Evolutionary conservation across 2,797 vertebrate genomes (phyloP), one percentile per base, ranked within the genome.

Genomic region (Xiphophorus birchmanni): DNA sequence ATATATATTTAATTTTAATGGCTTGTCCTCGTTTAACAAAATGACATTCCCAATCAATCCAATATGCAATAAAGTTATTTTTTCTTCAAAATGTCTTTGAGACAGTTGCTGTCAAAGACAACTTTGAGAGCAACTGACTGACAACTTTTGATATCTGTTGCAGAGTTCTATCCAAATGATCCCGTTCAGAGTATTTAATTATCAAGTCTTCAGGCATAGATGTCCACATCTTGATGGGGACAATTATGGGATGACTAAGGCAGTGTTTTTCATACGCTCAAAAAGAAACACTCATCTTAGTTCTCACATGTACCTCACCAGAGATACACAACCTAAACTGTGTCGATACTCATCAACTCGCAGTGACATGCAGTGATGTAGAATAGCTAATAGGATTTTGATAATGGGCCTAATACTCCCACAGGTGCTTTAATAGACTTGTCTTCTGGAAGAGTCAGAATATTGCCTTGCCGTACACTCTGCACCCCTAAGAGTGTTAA

Each of bases 351-450:
- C 78, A 37, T 71, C 32, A 65, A 78, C 85, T 86, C 47, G 78
- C 74, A 78, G 84, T 56, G 48, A 76, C 79, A 74, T 54, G 88
- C 77, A 44, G 71, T 21, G 80, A 77, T 76, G 88, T 56, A 76
- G 74, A 74, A 87, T 60, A 75, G 74, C 86, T 89, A 88, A 92
- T 89, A 80, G 84, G 79, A 80, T 90, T 82, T 80, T 78, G 80
- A 84, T 82, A 85, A 87, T 83, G 78, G 80, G 50, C 37, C 18
- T 15, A 75, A 73, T 48, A 74, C 79, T 83, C 88, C 85, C 89
- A 78, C 81, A 85, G 88, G 88, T 86, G 78, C 74, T 63, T 79
- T 86, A 71, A 84, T 69, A 44, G 77, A 54, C 42, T 37, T 5
- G 63, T 71, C 80, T 80, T 69, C 45, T 80, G 81, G 81, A 47